Evolutionary conservation across 2,113 vertebrate species (phyloP).

Genomic region (Toxotes jaculatrix): DNA sequence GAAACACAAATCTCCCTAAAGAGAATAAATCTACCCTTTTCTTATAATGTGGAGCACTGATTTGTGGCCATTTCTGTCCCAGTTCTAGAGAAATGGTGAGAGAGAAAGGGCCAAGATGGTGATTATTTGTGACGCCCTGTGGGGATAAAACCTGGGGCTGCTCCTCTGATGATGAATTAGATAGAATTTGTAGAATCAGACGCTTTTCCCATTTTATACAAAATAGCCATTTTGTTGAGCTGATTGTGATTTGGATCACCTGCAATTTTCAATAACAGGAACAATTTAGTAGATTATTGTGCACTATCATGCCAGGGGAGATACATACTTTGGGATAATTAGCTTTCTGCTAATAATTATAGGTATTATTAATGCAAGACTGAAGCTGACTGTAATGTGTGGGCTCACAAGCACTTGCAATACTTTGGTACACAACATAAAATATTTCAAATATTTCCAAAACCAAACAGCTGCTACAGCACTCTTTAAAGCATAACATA

Average conservation of each 20-base stretch:
- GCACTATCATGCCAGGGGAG: not conserved
- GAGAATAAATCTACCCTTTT: not conserved
- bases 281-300: not conserved
- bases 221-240: not conserved
- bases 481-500: not conserved
- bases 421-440: not conserved
- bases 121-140: slow-evolving; percentile 31
- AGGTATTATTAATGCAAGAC: not conserved
- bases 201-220: not conserved
- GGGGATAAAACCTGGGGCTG: slow-evolving; percentile 10
- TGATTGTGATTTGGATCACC: not conserved
- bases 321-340: not conserved
- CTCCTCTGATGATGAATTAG: slow-evolving; percentile 16
- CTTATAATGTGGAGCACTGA: not conserved
- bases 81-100: not conserved
- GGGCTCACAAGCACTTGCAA: not conserved
- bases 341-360: not conserved
- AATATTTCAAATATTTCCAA: not conserved
- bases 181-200: slow-evolving; percentile 13
- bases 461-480: not conserved
- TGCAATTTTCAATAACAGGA: slow-evolving; percentile 6
- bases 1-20: not conserved
- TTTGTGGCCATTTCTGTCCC: not conserved
- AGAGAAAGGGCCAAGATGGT: slow-evolving; percentile 1
- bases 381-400: not conserved